Percentiles rank a stretch among this genome's conserved stretches.
phyloP scores from a whole-genome alignment of 2,888 invertebrate genomes.

The Pseudococcus jackbeardsleyi region DNA sequence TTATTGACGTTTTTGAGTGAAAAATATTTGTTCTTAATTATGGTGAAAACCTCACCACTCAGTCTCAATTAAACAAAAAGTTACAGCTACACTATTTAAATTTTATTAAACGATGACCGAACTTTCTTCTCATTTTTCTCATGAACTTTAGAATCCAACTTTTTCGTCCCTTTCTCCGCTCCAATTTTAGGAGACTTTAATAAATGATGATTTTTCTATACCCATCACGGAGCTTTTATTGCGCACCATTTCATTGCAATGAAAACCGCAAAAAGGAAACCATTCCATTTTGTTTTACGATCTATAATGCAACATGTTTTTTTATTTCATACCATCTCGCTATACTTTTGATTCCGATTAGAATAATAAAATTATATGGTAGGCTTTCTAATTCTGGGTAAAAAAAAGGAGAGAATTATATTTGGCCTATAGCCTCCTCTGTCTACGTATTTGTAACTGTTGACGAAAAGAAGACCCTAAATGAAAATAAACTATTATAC shows the following conservation, averaged over 20 bases:
- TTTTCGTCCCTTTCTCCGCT: no score
- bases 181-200: neutral
- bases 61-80: no score
- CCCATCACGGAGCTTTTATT: neutral
- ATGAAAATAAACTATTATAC: slow-evolving; percentile 10
- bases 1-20: no score
- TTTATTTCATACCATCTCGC: neutral
- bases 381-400: neutral
- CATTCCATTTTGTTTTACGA: neutral
- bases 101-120: no score
- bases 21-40: no score
- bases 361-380: neutral
- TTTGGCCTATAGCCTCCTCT: neutral
- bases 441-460: neutral
- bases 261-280: neutral
- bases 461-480: neutral
- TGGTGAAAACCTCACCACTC: no score
- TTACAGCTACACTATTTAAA: no score
- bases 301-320: neutral
- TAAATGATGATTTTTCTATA: neutral
- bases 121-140: no score
- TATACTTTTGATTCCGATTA: neutral
- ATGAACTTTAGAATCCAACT: no score
- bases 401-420: neutral
- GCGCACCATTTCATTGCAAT: neutral